Evolutionary conservation across 2,888 invertebrate genomes (phyloP), one percentile per base, ranked within the genome.

Genomic region (Pammene aurita): DNA sequence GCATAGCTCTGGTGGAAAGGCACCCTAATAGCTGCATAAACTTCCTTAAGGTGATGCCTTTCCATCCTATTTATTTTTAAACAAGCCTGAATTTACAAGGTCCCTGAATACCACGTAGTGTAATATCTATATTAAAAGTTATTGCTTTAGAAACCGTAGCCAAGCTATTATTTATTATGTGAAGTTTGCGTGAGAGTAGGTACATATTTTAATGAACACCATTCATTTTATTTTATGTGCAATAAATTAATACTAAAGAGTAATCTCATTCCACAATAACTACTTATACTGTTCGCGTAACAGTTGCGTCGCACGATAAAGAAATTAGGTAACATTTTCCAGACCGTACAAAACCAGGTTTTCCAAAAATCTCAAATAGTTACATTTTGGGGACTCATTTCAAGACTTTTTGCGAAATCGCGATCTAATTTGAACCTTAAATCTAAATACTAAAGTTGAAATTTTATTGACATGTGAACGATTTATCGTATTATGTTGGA

Each of bases 121-220:
- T 14, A 46, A 14, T 50, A 10, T 18, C 4, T 26, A 18, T 16
- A 48, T 48, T 48, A 57, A 42, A 42, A 57, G 42, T 41, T 41
- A 18, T 18, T 57, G 18, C 57, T 57, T 56, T 57, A 42, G n/a
- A 41, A 42, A 57, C 42, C 18, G 10, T 50, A 26, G 50, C 50
- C 50, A 50, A 18, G 42, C 7, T 57, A 18, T 57, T 41, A 16
- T 18, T 16, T 11, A 18, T 42, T 18, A 42, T 16, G 13, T n/a
- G 7, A 42, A 13, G 18, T 26, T 57, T 9, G 55, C 38, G 55
- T 38, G 55, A 55, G 55, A 55, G 14, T 38, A 26, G 26, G 26
- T 26, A 26, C 26, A 26, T 26, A 55, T 55, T 55, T 38, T 35
- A 14, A 38, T 55, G 38, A 35, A 16, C 42, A 57, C 7, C 13